phyloP scores from a whole-genome alignment of 2,888 invertebrate genomes.

The Drosophila multiciliata region DNA sequence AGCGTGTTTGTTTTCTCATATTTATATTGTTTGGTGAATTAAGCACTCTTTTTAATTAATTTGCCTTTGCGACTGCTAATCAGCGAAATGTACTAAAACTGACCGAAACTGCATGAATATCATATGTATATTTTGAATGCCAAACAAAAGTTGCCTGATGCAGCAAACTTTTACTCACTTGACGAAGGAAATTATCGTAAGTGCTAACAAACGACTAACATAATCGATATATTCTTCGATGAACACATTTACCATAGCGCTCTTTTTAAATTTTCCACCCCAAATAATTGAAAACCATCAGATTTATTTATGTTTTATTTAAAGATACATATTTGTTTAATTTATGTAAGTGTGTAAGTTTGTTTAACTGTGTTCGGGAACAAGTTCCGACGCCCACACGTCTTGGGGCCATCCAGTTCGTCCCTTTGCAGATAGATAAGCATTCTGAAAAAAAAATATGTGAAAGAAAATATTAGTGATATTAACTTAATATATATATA shows the following conservation, averaged over 20 bases:
- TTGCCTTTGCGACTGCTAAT: slow-evolving; percentile 41
- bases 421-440: slow-evolving; percentile 87
- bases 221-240: not conserved
- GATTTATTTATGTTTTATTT: not conserved
- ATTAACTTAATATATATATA: not conserved
- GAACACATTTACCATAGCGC: not conserved
- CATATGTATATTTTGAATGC: slow-evolving; percentile 23
- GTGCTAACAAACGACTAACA: slow-evolving; percentile 5
- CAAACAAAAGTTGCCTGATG: slow-evolving; percentile 22
- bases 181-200: not conserved
- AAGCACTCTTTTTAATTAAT: slow-evolving; percentile 60
- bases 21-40: slow-evolving; percentile 37
- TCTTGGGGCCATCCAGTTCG: slow-evolving; percentile 99
- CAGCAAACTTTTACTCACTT: slow-evolving; percentile 1
- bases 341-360: slow-evolving; percentile 1
- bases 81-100: slow-evolving; percentile 43
- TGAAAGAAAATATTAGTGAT: not conserved
- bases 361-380: slow-evolving; percentile 87
- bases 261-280: not conserved
- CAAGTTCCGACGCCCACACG: slow-evolving; percentile 95
- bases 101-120: slow-evolving; percentile 29
- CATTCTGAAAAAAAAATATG: slow-evolving; percentile 72
- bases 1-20: slow-evolving; percentile 46
- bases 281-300: not conserved
- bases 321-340: not conserved